phyloP scores from a whole-genome alignment of 2,797 vertebrate genomes.

The Cryptoblepharus egeriae region DNA sequence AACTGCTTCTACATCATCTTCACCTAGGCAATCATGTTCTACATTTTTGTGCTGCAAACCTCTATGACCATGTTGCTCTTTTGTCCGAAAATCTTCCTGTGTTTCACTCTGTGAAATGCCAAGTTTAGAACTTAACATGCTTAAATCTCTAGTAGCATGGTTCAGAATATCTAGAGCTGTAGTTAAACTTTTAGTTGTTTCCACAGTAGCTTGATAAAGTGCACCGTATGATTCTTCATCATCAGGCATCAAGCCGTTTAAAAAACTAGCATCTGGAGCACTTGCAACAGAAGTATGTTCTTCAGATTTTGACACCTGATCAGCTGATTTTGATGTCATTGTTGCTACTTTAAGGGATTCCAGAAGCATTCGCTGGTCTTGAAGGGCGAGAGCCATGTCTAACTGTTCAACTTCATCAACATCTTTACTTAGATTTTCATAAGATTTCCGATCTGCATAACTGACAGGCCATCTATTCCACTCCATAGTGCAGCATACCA shows the following conservation, averaged over 20 bases:
- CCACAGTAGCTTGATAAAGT: constrained; percentile 89
- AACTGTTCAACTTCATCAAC: constrained; percentile 96
- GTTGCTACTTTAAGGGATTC: constrained; percentile 96
- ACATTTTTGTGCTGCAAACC: constrained; percentile 76
- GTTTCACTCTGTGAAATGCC: constrained; percentile 76
- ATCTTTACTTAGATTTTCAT: constrained; percentile 96
- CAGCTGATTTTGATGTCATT: constrained; percentile 87
- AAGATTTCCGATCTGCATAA: constrained; percentile 95
- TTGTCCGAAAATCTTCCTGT: constrained; percentile 75
- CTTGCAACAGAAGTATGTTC: constrained; percentile 80
- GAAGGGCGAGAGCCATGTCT: constrained; percentile 97
- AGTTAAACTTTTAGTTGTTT: constrained; percentile 92
- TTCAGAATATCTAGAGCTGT: constrained; percentile 92
- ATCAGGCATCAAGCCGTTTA: constrained; percentile 85
- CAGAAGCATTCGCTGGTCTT: constrained; percentile 97
- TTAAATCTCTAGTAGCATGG: constrained; percentile 87
- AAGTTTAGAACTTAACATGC: constrained; percentile 83
- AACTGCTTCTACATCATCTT: constrained; percentile 88
- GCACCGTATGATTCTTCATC: constrained; percentile 89
- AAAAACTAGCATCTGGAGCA: constrained; percentile 81
- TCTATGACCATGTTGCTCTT: constrained; percentile 76
- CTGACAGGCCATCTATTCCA: constrained; percentile 99
- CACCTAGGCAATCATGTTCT: constrained; percentile 81
- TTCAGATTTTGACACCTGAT: constrained; percentile 77
- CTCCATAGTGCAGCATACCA: constrained; percentile 99